A percentile compares a stretch with the other conserved stretches of the same genome.
These are phyloP conservation scores for Neoascia interrupta DNA, from an alignment of 2,888 invertebrate genomes.

Conservation along the genomic window DNA sequence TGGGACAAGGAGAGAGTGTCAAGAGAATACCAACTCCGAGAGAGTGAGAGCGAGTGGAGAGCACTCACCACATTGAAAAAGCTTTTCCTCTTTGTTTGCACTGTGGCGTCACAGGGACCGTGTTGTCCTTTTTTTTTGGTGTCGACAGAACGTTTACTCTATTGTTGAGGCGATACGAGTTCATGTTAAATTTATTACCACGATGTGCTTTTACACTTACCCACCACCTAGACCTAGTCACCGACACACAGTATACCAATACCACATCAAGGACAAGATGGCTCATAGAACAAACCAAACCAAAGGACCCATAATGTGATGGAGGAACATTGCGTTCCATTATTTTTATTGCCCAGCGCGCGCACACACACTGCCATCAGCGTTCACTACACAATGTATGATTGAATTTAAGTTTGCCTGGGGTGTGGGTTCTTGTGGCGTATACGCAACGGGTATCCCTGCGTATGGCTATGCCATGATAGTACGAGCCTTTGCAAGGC, in stretches of 20 bases:
- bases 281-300: conserved; percentile 19
- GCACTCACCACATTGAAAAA: conserved; percentile 12
- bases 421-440: conserved; percentile 19
- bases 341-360: conserved; percentile 28
- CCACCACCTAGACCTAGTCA: conserved; percentile 37
- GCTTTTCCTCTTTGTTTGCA: conserved; percentile 36
- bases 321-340: conserved; percentile 22
- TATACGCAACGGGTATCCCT: conserved; percentile 38
- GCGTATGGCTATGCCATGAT: conserved; percentile 6
- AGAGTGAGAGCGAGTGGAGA: conserved; percentile 7
- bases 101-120: conserved; percentile 47
- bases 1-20: conserved; percentile 3
- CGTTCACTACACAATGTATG: conserved; percentile 42
- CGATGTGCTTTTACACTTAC: conserved; percentile 45
- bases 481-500: conserved; percentile 24
- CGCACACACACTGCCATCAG: conserved; percentile 42
- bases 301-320: conserved; percentile 6
- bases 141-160: conserved; percentile 3
- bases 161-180: conserved; percentile 9
- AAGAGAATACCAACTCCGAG: not conserved
- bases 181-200: conserved; percentile 50
- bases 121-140: conserved; percentile 14
- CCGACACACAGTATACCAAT: no score
- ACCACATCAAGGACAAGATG: conserved; percentile 57
- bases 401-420: conserved; percentile 38